Evolutionary conservation across 2,888 invertebrate genomes (phyloP).

Genomic region (Cephus spinipes): DNA sequence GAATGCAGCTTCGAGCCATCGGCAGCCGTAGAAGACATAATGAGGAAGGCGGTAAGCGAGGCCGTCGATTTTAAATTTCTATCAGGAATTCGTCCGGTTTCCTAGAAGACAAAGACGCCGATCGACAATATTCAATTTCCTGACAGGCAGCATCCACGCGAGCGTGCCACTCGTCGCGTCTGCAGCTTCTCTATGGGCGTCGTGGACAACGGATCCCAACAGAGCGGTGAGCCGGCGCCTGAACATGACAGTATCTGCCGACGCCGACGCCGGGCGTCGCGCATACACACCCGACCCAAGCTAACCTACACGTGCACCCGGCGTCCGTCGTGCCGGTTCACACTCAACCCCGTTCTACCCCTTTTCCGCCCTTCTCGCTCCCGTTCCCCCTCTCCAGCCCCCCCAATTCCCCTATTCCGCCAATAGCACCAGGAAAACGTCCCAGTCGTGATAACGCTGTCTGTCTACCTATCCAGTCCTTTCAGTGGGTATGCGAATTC

Average conservation of each 20-base stretch:
- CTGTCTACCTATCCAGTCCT: not conserved
- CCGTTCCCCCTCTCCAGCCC: constrained; percentile 15
- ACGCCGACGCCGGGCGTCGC: constrained; percentile 46
- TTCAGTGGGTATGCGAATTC: not conserved
- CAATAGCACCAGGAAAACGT: not conserved
- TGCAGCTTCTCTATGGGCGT: not conserved
- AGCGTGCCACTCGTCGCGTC: constrained; percentile 6
- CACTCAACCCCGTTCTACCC: constrained; percentile 12
- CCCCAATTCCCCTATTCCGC: not conserved
- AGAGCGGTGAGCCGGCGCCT: constrained; percentile 47
- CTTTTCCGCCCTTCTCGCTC: constrained; percentile 18
- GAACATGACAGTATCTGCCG: constrained; percentile 59
- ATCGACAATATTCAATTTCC: constrained; percentile 29
- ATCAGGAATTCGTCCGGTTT: not conserved
- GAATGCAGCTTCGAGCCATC: not conserved
- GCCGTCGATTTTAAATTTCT: not conserved
- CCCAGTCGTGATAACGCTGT: not conserved
- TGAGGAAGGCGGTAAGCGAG: not conserved
- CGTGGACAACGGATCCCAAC: constrained; percentile 1
- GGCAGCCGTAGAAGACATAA: not conserved
- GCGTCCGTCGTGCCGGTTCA: constrained; percentile 8
- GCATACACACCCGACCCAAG: not conserved
- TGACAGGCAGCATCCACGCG: constrained; percentile 13
- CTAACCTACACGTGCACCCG: not conserved
- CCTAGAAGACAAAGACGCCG: constrained; percentile 9